Evolutionary conservation across 1,140 invertebrate genomes (phyloP), one percentile per base, ranked within the genome.

Genomic region (Drosophila pandora): DNA sequence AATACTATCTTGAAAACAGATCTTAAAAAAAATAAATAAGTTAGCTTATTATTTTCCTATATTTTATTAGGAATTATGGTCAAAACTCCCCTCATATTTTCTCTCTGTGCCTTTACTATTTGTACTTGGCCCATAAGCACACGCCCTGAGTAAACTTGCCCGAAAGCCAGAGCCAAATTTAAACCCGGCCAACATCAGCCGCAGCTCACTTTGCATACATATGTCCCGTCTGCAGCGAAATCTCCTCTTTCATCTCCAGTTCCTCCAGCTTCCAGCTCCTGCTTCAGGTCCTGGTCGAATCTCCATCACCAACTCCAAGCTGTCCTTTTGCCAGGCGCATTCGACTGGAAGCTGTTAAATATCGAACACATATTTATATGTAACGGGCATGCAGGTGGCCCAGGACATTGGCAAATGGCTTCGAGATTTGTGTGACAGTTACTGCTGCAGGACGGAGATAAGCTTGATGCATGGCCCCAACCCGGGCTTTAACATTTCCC

Each of bases 321-420:
- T 12, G 60, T 53, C 81, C 34, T 23, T 61, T 50, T 47, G 39
- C 62, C 60, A 37, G 49, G 48, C 58, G 53, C 78, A 64, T 62
- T 83, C 83, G 71, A 83, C 67, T 87, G 83, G 79, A 87, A 87
- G 83, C 83, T 87, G 83, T 87, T 87, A 87, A 87, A 88, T 79
- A 88, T 88, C 79, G 83, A 88, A 83, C 83, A 83, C 67, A 79
- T 68, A 78, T 77, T 81, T 71, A 70, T 82, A 70, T 78, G 57
- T 56, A 71, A 70, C 41, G 37, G 30, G 43, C 7, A 55, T 49
- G 56, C 32, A 65, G 70, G 52, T 59, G 45, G 47, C 21, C 48
- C 59, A 55, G 58, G 65, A 72, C 79, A 72, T 79, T 87, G 71
- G 69, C 67, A 87, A 88, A 79, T 87, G 83, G 78, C 76, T 65